A percentile compares a stretch with the other conserved stretches of the same genome.
Evolutionary conservation across 2,888 invertebrate species (phyloP).

Genomic region (Candidula unifasciata): DNA sequence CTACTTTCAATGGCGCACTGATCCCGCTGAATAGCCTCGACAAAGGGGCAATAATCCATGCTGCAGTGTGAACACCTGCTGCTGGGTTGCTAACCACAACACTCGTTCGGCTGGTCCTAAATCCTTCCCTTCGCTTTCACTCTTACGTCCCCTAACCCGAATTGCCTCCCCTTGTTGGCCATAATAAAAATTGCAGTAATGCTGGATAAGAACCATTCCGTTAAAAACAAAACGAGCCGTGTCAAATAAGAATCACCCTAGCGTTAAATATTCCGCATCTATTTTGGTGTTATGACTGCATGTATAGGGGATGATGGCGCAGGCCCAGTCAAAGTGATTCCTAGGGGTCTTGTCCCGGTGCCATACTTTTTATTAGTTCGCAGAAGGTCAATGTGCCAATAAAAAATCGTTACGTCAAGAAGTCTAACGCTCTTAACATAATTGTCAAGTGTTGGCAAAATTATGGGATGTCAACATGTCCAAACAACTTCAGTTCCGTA

Average conservation of each 20-base stretch:
- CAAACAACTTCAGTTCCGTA: too few relatives aligned
- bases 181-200: background rate
- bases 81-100: background rate
- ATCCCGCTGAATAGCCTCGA: background rate
- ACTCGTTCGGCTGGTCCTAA: background rate
- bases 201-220: background rate
- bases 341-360: background rate
- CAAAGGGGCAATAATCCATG: background rate
- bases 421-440: too few relatives aligned
- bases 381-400: too few relatives aligned
- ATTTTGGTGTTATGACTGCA: background rate
- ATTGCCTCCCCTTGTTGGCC: too few relatives aligned
- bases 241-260: background rate
- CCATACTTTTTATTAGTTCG: too few relatives aligned
- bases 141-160: too few relatives aligned
- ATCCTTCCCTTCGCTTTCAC: background rate
- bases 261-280: constrained; percentile 5
- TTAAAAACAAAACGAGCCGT: constrained; percentile 7
- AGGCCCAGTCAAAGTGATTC: background rate
- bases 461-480: too few relatives aligned
- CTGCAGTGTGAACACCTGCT: constrained; percentile 5
- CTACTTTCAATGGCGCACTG: background rate
- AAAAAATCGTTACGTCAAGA: too few relatives aligned
- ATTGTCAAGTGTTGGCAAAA: too few relatives aligned
- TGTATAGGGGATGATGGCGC: background rate